These are phyloP conservation scores for Zosterops borbonicus DNA, from an alignment of 2,113 vertebrate genomes.

Conservation along the genomic window DNA sequence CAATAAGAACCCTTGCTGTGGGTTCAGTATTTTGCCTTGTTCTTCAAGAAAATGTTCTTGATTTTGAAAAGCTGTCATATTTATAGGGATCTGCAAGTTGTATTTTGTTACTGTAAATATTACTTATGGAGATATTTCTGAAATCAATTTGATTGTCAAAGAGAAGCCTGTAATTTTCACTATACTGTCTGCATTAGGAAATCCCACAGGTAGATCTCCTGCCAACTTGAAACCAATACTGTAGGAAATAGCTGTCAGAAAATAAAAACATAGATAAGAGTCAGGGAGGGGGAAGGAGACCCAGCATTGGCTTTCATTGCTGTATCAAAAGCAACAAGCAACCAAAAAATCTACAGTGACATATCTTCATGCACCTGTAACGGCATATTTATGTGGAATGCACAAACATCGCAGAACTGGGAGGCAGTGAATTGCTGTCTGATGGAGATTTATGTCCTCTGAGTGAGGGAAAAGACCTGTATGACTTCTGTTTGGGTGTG, in stretches of 20 bases:
- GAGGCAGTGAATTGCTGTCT: not conserved
- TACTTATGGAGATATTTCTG: slow-evolving; percentile 3
- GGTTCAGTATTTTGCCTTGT: not conserved
- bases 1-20: not conserved
- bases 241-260: not conserved
- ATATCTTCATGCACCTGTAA: not conserved
- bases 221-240: not conserved
- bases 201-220: not conserved
- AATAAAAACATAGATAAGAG: not conserved
- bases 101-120: slow-evolving; percentile 36
- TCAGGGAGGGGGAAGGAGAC: not conserved
- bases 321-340: not conserved
- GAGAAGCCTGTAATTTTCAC: not conserved
- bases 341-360: not conserved
- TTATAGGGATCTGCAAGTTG: not conserved
- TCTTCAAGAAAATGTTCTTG: not conserved
- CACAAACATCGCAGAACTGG: rapidly evolving
- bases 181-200: not conserved
- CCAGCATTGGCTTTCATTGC: not conserved
- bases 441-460: not conserved
- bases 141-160: slow-evolving; percentile 2
- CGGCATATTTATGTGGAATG: not conserved
- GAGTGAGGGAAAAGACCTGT: not conserved
- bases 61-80: slow-evolving; percentile 25
- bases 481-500: not conserved